Base-by-base conservation (phyloP, 2,888 invertebrate genomes). In the Cataglyphis altisquamis region DNA sequence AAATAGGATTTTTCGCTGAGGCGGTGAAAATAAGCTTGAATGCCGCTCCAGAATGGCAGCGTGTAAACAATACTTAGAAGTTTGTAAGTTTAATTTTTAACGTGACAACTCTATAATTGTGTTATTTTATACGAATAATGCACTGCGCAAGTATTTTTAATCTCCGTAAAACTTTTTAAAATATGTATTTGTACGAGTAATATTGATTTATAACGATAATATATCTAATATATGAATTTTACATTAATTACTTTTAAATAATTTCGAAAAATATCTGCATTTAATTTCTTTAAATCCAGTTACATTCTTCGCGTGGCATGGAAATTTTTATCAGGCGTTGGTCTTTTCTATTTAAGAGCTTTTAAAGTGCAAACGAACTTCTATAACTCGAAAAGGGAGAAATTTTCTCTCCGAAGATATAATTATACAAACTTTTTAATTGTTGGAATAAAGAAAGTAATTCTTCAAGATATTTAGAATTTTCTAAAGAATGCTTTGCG, bases 21-120 rank as follows among this genome's bases (percentile, higher is more conserved):
- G n/a, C 57, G 67, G 57, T 21, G 67, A 77, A 77, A 67, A 77
- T 77, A 57, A 67, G 41, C 66, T 77, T 39, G 21, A 52, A 36
- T 39, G 18, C 10, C 21, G 29, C 66, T 66, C 12, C 66, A 25
- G 55, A 77, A 77, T 77, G 41, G 41, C 55, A 25, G 39, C 75
- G 25, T n/a, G 67, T 57, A 77, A 77, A 77, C 57, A 67, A 10
- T 41, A 12, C 25, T 52, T 36, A 25, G 1, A 77, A 77, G 55
- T 77, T 77, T 1, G 29, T 10, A 48, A 9, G 12, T 66, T 29
- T n/a, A 18, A 41, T 66, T 57, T 66, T 77, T 67, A 25, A 41
- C n/a, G 55, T 8, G 67, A 39, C 67, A 57, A 57, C 57, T 67
- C 9, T 25, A 18, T 66, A 45, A 57, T 57, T 25, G n/a, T 29